Evolutionary conservation across 2,888 invertebrate species (phyloP), one percentile per base, ranked within the genome.

Genomic region (Uloborus plumipes): DNA sequence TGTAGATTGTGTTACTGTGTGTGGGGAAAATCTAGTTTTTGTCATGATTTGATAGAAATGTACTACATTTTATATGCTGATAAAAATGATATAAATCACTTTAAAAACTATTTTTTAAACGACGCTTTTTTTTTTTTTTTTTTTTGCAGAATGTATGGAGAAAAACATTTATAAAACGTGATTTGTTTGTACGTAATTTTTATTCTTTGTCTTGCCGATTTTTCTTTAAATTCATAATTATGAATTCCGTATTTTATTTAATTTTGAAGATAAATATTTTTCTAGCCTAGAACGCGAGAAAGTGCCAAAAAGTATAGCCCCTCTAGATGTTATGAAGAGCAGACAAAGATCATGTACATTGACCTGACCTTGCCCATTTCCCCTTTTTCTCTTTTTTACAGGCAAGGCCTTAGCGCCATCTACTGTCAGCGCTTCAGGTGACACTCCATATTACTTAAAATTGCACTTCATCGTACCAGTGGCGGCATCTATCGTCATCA

Each of bases 401-500:
- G 83, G 83, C n/a, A 83, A 83, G 53, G 77, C 83, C 22, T 58
- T 83, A 50, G 72, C 83, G 67, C 83, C 83, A 69, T 77, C 77
- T 67, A 69, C 72, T 22, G 70, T 76, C 61, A 67, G 53, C 20
- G 47, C 18, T 1, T 39, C 15, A 13, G 73, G 59, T 13, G 83
- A 83, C 67, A 83, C 83, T 14, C 83, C 77, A 15, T 77, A 83
- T 62, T 83, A 76, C 64, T 53, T 83, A 49, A 83, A 83, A 47
- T 62, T 83, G 16, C 77, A 83, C 61, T 83, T 83, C 51, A 83
- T 83, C 39, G 77, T 83, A 66, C 83, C 83, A 0, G 83, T 83
- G 58, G 83, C 83, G 72, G 83, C 83, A 61, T 83, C 83, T 71
- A 61, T 83, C 69, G 83, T 83, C 72, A 83, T 83, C 13, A 83